Evolutionary conservation across 1,140 invertebrate genomes (phyloP).

Genomic region (Metaphire vulgaris): DNA sequence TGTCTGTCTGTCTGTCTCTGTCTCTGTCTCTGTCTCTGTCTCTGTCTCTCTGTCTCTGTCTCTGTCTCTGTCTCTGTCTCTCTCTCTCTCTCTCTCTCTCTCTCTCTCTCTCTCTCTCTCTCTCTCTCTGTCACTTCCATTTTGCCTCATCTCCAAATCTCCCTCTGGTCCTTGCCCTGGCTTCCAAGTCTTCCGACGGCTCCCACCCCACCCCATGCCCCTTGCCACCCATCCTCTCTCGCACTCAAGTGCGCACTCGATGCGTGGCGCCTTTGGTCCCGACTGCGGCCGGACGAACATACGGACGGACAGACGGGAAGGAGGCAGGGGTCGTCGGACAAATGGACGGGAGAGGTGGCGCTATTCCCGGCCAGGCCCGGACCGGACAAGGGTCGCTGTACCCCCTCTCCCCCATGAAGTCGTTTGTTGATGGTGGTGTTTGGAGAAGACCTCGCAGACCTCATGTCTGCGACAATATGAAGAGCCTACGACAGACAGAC

Average conservation of each 20-base stretch:
- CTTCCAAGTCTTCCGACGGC: neutral
- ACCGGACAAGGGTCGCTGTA: no score
- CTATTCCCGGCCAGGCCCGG: no score
- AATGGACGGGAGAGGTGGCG: no score
- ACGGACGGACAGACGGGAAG: no score
- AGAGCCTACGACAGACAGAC: no score
- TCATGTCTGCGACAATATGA: no score
- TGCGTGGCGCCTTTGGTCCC: neutral
- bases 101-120: neutral
- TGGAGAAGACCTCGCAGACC: no score
- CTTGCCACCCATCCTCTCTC: neutral
- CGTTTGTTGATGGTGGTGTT: no score
- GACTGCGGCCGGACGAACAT: neutral
- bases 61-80: neutral
- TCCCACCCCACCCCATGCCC: no score
- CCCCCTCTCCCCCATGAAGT: no score
- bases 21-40: neutral
- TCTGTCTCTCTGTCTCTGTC: neutral
- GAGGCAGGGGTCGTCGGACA: no score
- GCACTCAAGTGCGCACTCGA: neutral
- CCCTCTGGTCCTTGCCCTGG: neutral
- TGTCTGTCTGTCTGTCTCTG: neutral
- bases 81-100: conserved; percentile 1
- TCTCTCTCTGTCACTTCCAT: neutral
- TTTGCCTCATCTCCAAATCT: no score